Evolutionary conservation across 2,888 invertebrate species (phyloP).

Genomic region (Parelbella ahira): DNA sequence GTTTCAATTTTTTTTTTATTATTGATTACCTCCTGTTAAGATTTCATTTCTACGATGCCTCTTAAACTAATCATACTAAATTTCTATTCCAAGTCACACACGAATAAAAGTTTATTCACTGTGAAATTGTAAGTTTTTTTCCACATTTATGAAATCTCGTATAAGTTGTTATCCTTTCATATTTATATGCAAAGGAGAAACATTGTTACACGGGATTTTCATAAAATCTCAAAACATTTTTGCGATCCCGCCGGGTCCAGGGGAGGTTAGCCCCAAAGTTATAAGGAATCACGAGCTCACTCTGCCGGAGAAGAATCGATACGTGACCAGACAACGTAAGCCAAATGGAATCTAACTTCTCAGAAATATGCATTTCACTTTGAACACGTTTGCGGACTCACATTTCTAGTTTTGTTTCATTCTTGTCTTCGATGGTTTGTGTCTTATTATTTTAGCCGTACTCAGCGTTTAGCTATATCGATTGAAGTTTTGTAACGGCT

Average conservation of each 20-base stretch:
- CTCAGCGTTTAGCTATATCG: too few species aligned
- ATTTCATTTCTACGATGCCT: too few species aligned
- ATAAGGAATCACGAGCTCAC: conserved; percentile 28
- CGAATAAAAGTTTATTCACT: too few species aligned
- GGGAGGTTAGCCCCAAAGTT: conserved; percentile 27
- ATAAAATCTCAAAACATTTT: conserved; percentile 24
- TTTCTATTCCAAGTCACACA: too few species aligned
- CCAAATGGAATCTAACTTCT: conserved; percentile 19
- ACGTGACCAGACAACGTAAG: conserved; percentile 23
- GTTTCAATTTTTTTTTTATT: too few species aligned
- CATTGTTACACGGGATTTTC: conserved; percentile 24
- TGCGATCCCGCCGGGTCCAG: conserved; percentile 25
- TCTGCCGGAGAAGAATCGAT: conserved; percentile 22
- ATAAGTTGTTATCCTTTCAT: conserved; percentile 24
- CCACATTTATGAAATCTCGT: conserved; percentile 16
- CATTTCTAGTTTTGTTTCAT: conserved; percentile 8
- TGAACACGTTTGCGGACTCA: conserved; percentile 14
- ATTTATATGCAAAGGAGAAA: conserved; percentile 25
- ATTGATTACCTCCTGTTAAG: too few species aligned
- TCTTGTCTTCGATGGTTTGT: conserved; percentile 1
- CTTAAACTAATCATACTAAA: too few species aligned
- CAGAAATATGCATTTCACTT: conserved; percentile 21
- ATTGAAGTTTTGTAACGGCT: conserved; percentile 11
- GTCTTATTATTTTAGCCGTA: too few species aligned
- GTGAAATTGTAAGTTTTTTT: conserved; percentile 20